A percentile compares a stretch with the other conserved stretches of the same genome.
phyloP scores from a whole-genome alignment of 2,888 invertebrate species.

The Agrotis exclamationis region DNA sequence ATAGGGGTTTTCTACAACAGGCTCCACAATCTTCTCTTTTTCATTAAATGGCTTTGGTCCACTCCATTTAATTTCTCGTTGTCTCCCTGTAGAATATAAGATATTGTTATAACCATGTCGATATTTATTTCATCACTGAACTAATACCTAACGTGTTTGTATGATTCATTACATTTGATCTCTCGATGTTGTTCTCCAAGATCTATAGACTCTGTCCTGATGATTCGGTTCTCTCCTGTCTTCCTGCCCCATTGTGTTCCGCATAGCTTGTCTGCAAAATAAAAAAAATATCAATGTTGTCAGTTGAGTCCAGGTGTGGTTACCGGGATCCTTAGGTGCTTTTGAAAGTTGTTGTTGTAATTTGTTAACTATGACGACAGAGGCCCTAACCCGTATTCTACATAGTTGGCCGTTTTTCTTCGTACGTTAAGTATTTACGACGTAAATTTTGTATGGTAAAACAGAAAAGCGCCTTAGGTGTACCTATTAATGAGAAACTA shows the following conservation, averaged over 20 bases:
- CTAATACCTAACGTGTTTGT: not conserved
- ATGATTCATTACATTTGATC: constrained; percentile 36
- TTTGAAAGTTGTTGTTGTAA: too few species aligned
- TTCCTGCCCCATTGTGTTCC: constrained; percentile 39
- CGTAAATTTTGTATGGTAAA: too few species aligned
- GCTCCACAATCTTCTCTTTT: not conserved
- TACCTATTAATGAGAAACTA: too few species aligned
- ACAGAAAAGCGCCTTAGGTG: too few species aligned
- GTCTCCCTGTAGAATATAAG: constrained; percentile 27
- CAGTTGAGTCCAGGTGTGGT: not conserved
- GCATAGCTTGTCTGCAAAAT: constrained; percentile 16
- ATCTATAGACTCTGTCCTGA: constrained; percentile 37
- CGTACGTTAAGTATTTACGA: too few species aligned
- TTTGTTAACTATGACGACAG: too few species aligned
- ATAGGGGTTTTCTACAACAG: not conserved
- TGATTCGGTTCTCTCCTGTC: constrained; percentile 34
- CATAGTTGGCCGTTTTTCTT: too few species aligned
- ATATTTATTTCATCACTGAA: constrained; percentile 10
- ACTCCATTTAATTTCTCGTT: constrained; percentile 25
- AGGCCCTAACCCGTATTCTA: too few species aligned
- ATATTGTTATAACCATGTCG: not conserved
- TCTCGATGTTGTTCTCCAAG: constrained; percentile 9
- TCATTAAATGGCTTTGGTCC: constrained; percentile 17
- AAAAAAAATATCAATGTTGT: not conserved
- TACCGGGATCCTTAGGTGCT: too few species aligned